phyloP scores from a whole-genome alignment of 2,797 vertebrate genomes.

The Acrossocheilus fasciatus region DNA sequence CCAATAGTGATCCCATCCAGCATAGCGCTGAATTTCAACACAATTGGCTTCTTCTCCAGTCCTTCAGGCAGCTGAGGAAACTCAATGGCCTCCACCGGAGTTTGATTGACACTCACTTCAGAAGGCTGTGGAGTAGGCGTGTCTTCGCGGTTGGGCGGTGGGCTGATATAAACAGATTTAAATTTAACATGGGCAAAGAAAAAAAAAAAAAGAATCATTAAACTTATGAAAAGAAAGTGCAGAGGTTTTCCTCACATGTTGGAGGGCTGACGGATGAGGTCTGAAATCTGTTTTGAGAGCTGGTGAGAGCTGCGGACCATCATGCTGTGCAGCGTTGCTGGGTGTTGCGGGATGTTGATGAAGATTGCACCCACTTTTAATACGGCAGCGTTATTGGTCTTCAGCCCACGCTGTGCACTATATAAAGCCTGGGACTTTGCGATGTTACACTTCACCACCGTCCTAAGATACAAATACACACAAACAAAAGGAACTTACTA shows the following conservation, averaged over 20 bases:
- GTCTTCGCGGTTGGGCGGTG: slow-evolving; percentile 89
- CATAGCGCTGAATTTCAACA: slow-evolving; percentile 98
- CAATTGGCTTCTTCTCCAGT: slow-evolving; percentile 96
- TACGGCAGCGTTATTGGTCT: slow-evolving; percentile 94
- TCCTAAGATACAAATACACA: slow-evolving; percentile 75
- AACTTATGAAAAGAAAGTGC: neutral
- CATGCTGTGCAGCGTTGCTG: slow-evolving; percentile 98
- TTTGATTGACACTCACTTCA: slow-evolving; percentile 96
- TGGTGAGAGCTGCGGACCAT: slow-evolving; percentile 99
- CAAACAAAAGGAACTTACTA: neutral
- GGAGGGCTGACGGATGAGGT: slow-evolving; percentile 96
- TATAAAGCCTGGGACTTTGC: slow-evolving; percentile 98
- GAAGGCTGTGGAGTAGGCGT: slow-evolving; percentile 90
- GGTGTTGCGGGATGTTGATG: slow-evolving; percentile 99
- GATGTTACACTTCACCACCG: slow-evolving; percentile 98
- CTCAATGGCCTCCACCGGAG: slow-evolving; percentile 93
- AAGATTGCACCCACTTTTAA: slow-evolving; percentile 97
- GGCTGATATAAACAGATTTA: slow-evolving; percentile 75
- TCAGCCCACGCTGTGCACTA: slow-evolving; percentile 94
- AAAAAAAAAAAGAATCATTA: neutral
- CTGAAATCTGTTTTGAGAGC: slow-evolving; percentile 98
- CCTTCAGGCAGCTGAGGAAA: slow-evolving; percentile 98
- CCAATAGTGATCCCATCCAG: slow-evolving; percentile 97
- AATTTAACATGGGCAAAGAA: slow-evolving; percentile 39
- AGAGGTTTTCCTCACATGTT: slow-evolving; percentile 77